These are phyloP conservation scores for Odobenus rosmarus DNA, from an alignment of 2,113 vertebrate genomes.

Conservation along the genomic window DNA sequence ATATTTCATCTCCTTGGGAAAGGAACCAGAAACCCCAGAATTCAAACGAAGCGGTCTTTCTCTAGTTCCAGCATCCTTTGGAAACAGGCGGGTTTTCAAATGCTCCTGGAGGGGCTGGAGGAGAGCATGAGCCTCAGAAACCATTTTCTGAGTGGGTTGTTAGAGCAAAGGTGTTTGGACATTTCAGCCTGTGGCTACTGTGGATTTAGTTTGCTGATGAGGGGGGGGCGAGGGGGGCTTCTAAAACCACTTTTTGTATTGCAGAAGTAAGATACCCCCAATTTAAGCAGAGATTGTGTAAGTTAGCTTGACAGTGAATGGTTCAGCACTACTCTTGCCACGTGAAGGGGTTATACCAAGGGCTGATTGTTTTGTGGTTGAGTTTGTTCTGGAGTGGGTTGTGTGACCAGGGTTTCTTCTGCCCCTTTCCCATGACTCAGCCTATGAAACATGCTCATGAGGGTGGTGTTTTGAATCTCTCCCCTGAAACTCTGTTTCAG, in stretches of 20 bases:
- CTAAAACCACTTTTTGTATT: neutral
- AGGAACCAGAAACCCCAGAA: neutral
- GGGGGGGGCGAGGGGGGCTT: neutral
- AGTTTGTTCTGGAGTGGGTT: neutral
- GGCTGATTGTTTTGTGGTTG: neutral
- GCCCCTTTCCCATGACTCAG: neutral
- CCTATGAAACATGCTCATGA: neutral
- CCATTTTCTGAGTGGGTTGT: neutral
- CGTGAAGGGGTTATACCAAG: neutral
- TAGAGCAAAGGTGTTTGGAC: neutral
- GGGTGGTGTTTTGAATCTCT: neutral
- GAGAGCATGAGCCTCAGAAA: too few species aligned
- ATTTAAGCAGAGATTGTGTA: neutral
- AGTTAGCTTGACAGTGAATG: neutral
- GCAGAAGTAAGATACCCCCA: neutral
- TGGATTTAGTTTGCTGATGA: neutral
- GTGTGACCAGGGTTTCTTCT: neutral
- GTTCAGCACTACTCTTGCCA: neutral
- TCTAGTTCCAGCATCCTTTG: neutral
- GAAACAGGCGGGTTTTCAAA: neutral
- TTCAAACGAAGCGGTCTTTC: neutral
- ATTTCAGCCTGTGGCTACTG: fast-evolving
- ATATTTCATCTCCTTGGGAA: neutral
- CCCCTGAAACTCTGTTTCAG: neutral
- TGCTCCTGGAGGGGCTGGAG: neutral